Evolutionary conservation across 2,113 vertebrate species (phyloP).

Genomic region (Rostratula benghalensis): DNA sequence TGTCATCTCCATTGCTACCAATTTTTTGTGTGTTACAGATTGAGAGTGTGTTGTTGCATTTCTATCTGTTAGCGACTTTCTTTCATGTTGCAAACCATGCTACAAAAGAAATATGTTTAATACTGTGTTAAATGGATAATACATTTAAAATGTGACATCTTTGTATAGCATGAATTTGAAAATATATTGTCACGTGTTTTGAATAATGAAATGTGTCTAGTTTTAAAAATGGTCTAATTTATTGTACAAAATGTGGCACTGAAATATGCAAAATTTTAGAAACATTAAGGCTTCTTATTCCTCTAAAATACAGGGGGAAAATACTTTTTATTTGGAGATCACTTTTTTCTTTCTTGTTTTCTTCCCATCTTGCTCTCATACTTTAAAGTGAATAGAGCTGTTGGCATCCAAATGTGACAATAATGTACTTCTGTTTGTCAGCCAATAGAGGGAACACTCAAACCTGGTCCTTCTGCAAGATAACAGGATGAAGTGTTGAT

Average conservation of each 20-base stretch:
- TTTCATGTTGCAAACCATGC: not conserved
- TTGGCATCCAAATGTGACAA: not conserved
- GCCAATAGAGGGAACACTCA: not conserved
- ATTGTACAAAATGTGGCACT: not conserved
- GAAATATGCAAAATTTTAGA: not conserved
- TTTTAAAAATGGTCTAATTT: not conserved
- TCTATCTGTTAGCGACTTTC: not conserved
- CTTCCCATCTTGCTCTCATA: not conserved
- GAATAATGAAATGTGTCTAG: not conserved
- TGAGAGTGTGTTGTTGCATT: not conserved
- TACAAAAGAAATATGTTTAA: not conserved
- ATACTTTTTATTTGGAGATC: not conserved
- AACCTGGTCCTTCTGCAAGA: not conserved
- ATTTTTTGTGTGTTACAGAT: not conserved
- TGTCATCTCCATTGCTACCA: not conserved
- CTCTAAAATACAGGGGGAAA: not conserved
- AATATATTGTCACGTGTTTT: not conserved
- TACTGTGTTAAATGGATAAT: not conserved
- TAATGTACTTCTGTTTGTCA: not conserved
- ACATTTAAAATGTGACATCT: not conserved
- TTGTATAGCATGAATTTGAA: not conserved
- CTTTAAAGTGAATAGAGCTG: not conserved
- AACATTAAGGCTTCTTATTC: not conserved
- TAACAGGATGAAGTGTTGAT: not conserved
- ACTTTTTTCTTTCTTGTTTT: not conserved